phyloP scores from a whole-genome alignment of 1,140 invertebrate genomes.

The Drosophila equinoxialis region DNA sequence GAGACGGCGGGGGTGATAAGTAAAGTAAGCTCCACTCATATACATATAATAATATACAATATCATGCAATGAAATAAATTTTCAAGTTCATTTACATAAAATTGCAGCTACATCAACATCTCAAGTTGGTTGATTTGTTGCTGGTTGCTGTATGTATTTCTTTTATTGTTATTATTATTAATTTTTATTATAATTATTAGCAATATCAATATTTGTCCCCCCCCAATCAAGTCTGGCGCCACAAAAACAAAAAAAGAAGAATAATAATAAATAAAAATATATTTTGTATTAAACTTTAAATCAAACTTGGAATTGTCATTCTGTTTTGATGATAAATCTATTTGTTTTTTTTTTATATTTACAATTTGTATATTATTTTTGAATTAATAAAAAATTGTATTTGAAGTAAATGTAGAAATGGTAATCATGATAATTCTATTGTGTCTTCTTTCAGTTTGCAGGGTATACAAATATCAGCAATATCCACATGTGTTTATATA shows the following conservation, averaged over 20 bases:
- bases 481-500: neutral
- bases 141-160: conserved; percentile 23
- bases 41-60: neutral
- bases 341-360: too few species aligned
- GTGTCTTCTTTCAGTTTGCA: neutral
- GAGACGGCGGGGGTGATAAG: conserved; percentile 24
- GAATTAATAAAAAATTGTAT: too few species aligned
- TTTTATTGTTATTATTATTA: conserved; percentile 13
- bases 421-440: too few species aligned
- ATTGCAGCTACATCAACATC: conserved; percentile 11
- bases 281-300: neutral
- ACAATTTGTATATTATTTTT: too few species aligned
- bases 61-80: conserved; percentile 45
- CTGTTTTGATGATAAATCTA: too few species aligned
- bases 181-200: conserved; percentile 11
- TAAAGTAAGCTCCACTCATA: neutral
- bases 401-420: too few species aligned
- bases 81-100: conserved; percentile 64
- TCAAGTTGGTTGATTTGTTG: conserved; percentile 17
- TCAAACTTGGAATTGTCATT: too few species aligned
- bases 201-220: neutral
- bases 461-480: neutral
- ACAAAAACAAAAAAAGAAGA: neutral
- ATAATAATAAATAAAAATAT: neutral
- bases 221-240: neutral